Percentiles rank a stretch among this genome's conserved stretches.
Conservation (phyloP, 1,140 invertebrate genomes). For the Battus philenor region DNA sequence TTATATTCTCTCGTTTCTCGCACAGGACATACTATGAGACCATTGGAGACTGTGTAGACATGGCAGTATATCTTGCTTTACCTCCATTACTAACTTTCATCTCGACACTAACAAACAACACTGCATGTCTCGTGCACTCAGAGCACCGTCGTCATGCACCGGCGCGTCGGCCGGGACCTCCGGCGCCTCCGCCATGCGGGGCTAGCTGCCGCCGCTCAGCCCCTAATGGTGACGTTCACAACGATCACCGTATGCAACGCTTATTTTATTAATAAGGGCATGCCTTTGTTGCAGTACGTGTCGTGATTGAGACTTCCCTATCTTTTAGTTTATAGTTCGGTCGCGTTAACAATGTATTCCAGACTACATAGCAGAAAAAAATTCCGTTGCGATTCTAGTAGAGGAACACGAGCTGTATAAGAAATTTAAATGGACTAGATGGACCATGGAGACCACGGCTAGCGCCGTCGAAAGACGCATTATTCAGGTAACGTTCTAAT, state of each 20-base stretch:
- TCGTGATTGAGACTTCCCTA: slow-evolving; percentile 73
- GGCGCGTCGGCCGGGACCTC: slow-evolving; percentile 37
- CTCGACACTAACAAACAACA: slow-evolving; percentile 70
- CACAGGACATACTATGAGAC: too few relatives aligned
- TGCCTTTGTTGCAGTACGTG: slow-evolving; percentile 72
- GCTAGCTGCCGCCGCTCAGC: slow-evolving; percentile 23
- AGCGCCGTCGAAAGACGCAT: too few relatives aligned
- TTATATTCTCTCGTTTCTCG: too few relatives aligned
- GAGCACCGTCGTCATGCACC: slow-evolving; percentile 40
- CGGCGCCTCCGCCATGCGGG: slow-evolving; percentile 18
- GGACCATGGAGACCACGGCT: too few relatives aligned
- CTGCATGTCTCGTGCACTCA: slow-evolving; percentile 49
- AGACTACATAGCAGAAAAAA: too few relatives aligned
- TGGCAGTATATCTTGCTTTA: slow-evolving; percentile 5
- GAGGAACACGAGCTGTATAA: too few relatives aligned
- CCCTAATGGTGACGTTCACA: slow-evolving; percentile 44
- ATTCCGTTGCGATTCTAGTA: too few relatives aligned
- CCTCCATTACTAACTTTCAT: slow-evolving; percentile 64
- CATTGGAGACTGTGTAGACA: too few relatives aligned
- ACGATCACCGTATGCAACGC: slow-evolving; percentile 73
- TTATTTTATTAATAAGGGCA: slow-evolving; percentile 74
- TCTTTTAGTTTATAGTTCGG: too few relatives aligned
- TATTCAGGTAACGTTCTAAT: too few relatives aligned
- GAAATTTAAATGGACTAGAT: too few relatives aligned
- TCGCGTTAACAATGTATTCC: too few relatives aligned